Conservation (phyloP, 2,888 invertebrate species). For the Atethmia centrago region DNA sequence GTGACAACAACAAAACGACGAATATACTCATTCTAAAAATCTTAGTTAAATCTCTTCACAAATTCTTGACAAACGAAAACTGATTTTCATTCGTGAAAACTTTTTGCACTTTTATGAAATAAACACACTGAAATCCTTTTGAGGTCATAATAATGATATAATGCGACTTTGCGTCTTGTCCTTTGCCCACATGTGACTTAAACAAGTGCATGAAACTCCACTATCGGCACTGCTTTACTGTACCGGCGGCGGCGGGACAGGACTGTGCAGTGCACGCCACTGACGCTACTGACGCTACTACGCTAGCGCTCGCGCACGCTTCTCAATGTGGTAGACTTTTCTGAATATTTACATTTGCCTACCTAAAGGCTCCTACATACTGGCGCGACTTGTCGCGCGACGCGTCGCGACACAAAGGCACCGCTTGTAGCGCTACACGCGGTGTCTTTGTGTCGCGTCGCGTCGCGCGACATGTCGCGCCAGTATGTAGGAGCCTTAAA, state of each 20-base stretch:
- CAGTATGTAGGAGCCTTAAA: too few relatives aligned
- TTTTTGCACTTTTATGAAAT: neutral
- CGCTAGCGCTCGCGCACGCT: neutral
- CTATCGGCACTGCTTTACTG: neutral
- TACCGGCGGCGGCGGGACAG: neutral
- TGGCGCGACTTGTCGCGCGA: too few relatives aligned
- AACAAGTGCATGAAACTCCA: neutral
- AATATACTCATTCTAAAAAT: constrained; percentile 38
- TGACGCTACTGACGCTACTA: too few relatives aligned
- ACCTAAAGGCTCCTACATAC: too few relatives aligned
- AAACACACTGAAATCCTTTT: constrained; percentile 28
- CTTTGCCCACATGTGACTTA: neutral
- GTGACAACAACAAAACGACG: constrained; percentile 5
- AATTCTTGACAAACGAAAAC: constrained; percentile 14
- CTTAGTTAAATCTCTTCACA: too few relatives aligned
- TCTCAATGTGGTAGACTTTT: neutral
- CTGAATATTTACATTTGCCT: too few relatives aligned
- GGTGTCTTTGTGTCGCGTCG: too few relatives aligned
- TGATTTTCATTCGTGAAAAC: neutral
- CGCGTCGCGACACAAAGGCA: too few relatives aligned
- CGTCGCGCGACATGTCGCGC: too few relatives aligned
- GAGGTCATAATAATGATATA: neutral
- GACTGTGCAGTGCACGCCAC: neutral
- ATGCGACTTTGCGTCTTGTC: neutral
- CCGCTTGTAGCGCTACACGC: too few relatives aligned